Evolutionary conservation across 1,140 invertebrate species (phyloP).

Genomic region (Drosophila arizonae): DNA sequence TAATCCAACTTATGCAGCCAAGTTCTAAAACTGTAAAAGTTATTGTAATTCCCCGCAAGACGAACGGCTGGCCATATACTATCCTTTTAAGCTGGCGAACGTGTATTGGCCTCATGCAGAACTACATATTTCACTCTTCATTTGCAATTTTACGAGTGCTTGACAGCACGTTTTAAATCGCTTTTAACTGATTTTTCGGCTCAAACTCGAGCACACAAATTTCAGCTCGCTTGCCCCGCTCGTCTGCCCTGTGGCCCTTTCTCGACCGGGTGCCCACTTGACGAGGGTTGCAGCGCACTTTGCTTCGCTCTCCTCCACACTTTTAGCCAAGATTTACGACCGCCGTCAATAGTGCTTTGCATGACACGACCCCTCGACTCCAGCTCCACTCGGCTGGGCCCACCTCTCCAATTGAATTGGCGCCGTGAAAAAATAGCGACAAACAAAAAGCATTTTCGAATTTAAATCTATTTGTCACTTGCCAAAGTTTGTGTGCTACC

Average conservation of each 20-base stretch:
- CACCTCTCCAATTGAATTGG: conserved; percentile 22
- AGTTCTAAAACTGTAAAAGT: too few species aligned
- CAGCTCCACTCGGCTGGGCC: background rate
- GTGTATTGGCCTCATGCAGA: background rate
- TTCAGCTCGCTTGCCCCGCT: conserved; percentile 42
- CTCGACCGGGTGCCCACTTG: conserved; percentile 14
- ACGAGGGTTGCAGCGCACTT: conserved; percentile 66
- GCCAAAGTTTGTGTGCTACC: conserved; percentile 69
- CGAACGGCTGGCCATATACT: too few species aligned
- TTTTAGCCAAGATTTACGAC: conserved; percentile 75
- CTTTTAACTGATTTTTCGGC: conserved; percentile 68
- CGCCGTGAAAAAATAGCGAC: conserved; percentile 31
- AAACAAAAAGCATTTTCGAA: conserved; percentile 75
- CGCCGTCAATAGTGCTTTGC: conserved; percentile 80
- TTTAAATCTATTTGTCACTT: conserved; percentile 82
- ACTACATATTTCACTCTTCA: conserved; percentile 5
- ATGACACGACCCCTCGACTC: conserved; percentile 46
- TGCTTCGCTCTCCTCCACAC: background rate
- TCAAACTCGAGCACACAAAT: conserved; percentile 42
- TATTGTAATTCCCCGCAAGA: too few species aligned
- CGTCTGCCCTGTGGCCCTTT: background rate
- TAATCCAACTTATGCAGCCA: too few species aligned
- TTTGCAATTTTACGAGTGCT: conserved; percentile 34
- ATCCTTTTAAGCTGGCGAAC: too few species aligned
- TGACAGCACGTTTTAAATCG: conserved; percentile 56